Base-by-base conservation (phyloP, 2,113 vertebrate species). In the Atractosteus spatula region DNA sequence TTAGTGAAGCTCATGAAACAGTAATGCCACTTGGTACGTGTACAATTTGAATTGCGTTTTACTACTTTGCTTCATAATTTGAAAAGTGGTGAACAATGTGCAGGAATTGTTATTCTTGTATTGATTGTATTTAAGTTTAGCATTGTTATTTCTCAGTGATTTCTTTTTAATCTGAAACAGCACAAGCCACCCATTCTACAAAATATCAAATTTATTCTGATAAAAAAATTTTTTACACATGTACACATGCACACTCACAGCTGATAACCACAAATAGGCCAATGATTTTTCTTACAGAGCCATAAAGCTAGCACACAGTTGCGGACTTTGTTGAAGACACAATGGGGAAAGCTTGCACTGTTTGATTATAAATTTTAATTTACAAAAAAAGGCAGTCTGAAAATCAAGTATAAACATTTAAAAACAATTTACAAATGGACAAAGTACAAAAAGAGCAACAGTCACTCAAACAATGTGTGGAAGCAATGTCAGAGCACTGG, bases 361-460 rank as follows among this genome's bases (percentile, higher is more conserved):
- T 90, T 80, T 82, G 88, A 87, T 89, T 91, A 92, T 89, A 91
- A 91, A 92, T 81, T 91, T 85, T 77, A 91, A 95, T 90, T 94
- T 97, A 98, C 94, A 97, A 98, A 98, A 93, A 96, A 97, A 99
- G 96, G 96, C 96, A 96, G 91, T 98, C 93, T 96, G 93, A 95
- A 97, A 99, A 97, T 95, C 93, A 94, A 95, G 95, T 98, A 98
- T 92, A 99, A 99, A 99, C 95, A 98, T 96, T 92, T 99, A 96
- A 94, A 99, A 99, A 97, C 91, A 95, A 94, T 94, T 93, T 96
- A 97, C 96, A 97, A 96, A 97, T 94, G 97, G 95, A 94, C 93
- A 92, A 92, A 93, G 93, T 92, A 95, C 96, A 98, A 93, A 98
- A 98, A 95, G 79, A 92, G 92, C 88, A 90, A 89, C 92, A 89